These are phyloP conservation scores for Lepidurus arcticus DNA, from an alignment of 1,140 invertebrate genomes.

Conservation along the genomic window DNA sequence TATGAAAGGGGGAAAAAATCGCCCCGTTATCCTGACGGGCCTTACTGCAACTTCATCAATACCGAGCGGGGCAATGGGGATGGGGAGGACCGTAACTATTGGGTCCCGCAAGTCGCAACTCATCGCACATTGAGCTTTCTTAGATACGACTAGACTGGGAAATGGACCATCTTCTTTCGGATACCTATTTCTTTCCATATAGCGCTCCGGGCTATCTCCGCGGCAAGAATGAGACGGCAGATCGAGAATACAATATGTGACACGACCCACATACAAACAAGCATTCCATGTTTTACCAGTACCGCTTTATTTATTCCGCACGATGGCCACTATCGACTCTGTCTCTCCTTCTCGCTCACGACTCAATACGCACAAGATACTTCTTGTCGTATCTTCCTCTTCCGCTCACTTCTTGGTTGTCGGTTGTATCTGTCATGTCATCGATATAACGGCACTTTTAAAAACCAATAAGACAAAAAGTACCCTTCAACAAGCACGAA, in stretches of 20 bases:
- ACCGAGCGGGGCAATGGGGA: background rate
- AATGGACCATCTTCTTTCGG: background rate
- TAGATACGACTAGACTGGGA: background rate
- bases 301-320: background rate
- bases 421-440: no score
- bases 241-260: background rate
- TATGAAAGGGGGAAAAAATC: background rate
- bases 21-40: background rate
- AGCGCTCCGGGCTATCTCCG: background rate
- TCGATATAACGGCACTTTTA: no score
- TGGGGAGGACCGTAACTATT: background rate
- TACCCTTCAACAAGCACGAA: no score
- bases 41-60: constrained; percentile 15
- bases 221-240: background rate
- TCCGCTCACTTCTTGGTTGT: no score
- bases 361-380: no score
- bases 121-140: background rate
- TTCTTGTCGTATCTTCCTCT: no score
- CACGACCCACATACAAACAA: background rate
- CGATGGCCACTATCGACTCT: no score
- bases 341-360: no score
- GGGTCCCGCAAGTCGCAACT: background rate
- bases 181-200: background rate
- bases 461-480: no score
- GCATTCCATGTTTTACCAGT: background rate